Evolutionary conservation across 2,113 vertebrate genomes (phyloP), one percentile per base, ranked within the genome.

Genomic region (Amblyornis subalaris): DNA sequence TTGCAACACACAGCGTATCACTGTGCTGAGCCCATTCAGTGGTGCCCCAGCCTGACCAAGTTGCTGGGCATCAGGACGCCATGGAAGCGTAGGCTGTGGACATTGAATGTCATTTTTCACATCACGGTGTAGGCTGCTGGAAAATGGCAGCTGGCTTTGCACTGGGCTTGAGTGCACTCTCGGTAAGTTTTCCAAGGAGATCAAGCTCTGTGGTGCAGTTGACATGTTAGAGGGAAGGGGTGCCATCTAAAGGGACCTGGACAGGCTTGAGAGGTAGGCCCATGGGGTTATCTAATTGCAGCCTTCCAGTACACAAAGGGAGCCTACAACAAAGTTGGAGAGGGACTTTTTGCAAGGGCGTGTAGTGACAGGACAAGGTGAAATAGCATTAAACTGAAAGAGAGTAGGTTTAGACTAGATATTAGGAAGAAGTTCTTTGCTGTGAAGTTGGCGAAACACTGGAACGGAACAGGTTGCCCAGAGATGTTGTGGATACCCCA

Each of bases 1-100:
- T 5, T 69, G 45, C 40, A 22, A 1, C 17, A 60, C 4, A 0
- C 5, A 36, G 28, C 2, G 6, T 22, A 6, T 28, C n/a, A 50
- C 35, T 79, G 17, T 26, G 8, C 25, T 40, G 64, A 36, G 5
- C 16, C 22, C 8, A 25, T 45, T 19, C 8, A 1, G 36, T 2
- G 10, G 25, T 18, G 15, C 25, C 58, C 23, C 14, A 42, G 35
- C 20, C 35, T 5, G 2, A 66, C 7, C 1, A 7, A 62, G 29
- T 5, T 62, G 19, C 26, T 0, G 1, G 21, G 8, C 12, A 31
- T 40, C 4, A 1, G 10, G 38, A 6, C 2, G 1, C 11, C 2
- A 0, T 2, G 10, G 14, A 60, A 42, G 2, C 10, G 12, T 3
- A 45, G 44, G 7, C 29, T 47, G 45, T 45, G n/a, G 29, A 15